phyloP scores from a whole-genome alignment of 2,888 invertebrate genomes.

The Coelinius sp. region DNA sequence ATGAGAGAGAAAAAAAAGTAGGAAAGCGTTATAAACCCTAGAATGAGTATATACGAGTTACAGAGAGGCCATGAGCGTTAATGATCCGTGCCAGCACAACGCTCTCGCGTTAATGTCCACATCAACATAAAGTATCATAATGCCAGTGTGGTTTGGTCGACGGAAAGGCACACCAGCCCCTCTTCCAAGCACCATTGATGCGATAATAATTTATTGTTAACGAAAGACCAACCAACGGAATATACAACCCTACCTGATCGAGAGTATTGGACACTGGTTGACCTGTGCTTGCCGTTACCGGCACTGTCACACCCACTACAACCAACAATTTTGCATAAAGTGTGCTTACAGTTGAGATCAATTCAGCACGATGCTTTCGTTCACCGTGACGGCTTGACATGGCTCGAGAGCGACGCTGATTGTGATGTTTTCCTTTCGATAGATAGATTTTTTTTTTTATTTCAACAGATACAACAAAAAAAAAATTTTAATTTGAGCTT shows the following conservation, averaged over 20 bases:
- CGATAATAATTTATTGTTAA: conserved; percentile 40
- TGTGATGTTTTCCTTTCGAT: neutral
- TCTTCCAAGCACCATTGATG: conserved; percentile 26
- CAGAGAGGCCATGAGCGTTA: conserved; percentile 37
- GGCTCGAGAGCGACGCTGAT: conserved; percentile 33
- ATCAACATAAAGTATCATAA: conserved; percentile 46
- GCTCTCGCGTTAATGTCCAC: conserved; percentile 33
- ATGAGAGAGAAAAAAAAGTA: conserved; percentile 13
- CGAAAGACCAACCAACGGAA: conserved; percentile 21
- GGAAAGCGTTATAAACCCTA: conserved; percentile 31
- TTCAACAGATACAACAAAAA: too few species aligned
- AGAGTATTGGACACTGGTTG: conserved; percentile 81
- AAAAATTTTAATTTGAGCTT: too few species aligned
- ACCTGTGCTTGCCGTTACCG: conserved; percentile 89
- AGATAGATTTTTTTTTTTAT: neutral
- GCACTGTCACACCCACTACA: conserved; percentile 82
- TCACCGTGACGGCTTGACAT: conserved; percentile 42
- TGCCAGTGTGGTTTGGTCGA: conserved; percentile 23
- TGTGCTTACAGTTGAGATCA: conserved; percentile 69
- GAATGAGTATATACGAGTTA: conserved; percentile 28
- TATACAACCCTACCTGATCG: conserved; percentile 75
- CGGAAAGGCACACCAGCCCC: neutral
- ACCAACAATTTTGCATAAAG: conserved; percentile 89
- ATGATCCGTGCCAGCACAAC: conserved; percentile 40
- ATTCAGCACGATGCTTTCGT: conserved; percentile 56